Evolutionary conservation across 2,888 invertebrate species (phyloP), one percentile per base, ranked within the genome.

Genomic region (Allacma fusca): DNA sequence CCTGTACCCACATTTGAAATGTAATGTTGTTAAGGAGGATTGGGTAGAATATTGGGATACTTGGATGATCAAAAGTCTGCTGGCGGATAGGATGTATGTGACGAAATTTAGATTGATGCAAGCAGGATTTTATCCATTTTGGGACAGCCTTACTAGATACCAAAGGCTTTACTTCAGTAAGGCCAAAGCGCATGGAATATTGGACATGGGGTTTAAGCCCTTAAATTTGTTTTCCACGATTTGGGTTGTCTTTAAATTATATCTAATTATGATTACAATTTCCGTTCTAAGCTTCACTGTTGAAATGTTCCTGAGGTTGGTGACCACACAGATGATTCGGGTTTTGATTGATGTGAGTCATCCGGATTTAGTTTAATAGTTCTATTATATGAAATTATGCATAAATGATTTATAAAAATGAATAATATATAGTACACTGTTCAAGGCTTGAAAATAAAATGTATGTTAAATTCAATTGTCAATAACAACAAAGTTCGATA

Each of bases 21-120:
- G 71, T 26, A 44, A 50, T 26, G 21, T 19, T 24, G 57, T 71
- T 5, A 44, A 16, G 16, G 24, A 71, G n/a, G 9, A 21, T 12
- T 71, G 71, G 71, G 44, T 71, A 12, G 50, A 24, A 7, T 71
- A 71, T 40, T 71, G 71, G 71, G 44, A 71, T 44, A 71, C 71
- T 23, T 71, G 71, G 71, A 23, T 71, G n/a, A 19, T 71, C 24
- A 71, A 71, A 24, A 44, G 44, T 16, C 74, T 64, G 23, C 26
- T 71, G 71, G 28, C 71, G 23, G 71, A 71, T 12, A 13, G 16
- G 26, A 28, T 71, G 4, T 24, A 50, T 24, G 23, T 23, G 19
- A 21, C 21, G 16, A 71, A 71, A 23, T 24, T 16, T 24, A 21
- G 28, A 23, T 26, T 71, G 24, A 23, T 44, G 71, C 50, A 71